A percentile compares a stretch with the other conserved stretches of the same genome.
Evolutionary conservation across 2,113 vertebrate species (phyloP).

Genomic region (Rafetus swinhoei): DNA sequence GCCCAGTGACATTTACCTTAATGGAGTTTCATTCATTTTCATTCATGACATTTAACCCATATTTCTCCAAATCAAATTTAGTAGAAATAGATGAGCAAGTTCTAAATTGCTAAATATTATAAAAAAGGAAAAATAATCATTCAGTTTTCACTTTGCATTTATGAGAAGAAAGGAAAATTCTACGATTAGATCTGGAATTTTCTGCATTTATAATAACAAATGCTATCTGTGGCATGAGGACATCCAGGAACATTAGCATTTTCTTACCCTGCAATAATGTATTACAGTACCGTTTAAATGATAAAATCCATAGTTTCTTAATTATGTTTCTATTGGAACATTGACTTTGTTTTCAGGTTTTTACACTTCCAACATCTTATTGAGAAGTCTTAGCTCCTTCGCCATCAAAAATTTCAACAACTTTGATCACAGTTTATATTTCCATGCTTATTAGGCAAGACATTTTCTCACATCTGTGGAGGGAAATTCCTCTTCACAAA

Average conservation of each 20-base stretch:
- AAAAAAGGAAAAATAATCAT: neutral
- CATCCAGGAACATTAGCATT: conserved; percentile 63
- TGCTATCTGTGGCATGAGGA: conserved; percentile 60
- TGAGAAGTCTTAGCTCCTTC: conserved; percentile 55
- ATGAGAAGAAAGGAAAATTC: conserved; percentile 65
- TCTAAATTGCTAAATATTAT: conserved; percentile 22
- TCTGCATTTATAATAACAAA: neutral
- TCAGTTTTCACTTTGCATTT: conserved; percentile 41
- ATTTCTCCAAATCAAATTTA: neutral
- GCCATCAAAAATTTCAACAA: conserved; percentile 32
- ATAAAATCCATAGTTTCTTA: conserved; percentile 57
- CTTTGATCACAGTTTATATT: neutral
- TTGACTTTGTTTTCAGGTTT: neutral
- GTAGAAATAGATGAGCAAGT: neutral
- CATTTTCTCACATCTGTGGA: neutral
- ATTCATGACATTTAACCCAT: neutral
- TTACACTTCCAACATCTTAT: conserved; percentile 54
- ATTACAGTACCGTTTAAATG: conserved; percentile 53
- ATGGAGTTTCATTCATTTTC: neutral
- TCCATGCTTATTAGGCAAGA: conserved; percentile 49
- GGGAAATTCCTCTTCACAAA: conserved; percentile 38
- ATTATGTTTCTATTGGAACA: conserved; percentile 61
- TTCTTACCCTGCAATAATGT: conserved; percentile 66
- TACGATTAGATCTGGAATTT: conserved; percentile 43
- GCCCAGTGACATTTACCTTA: neutral